Evolutionary conservation across 2,113 vertebrate species (phyloP).

Genomic region (Puffinus mauretanicus): DNA sequence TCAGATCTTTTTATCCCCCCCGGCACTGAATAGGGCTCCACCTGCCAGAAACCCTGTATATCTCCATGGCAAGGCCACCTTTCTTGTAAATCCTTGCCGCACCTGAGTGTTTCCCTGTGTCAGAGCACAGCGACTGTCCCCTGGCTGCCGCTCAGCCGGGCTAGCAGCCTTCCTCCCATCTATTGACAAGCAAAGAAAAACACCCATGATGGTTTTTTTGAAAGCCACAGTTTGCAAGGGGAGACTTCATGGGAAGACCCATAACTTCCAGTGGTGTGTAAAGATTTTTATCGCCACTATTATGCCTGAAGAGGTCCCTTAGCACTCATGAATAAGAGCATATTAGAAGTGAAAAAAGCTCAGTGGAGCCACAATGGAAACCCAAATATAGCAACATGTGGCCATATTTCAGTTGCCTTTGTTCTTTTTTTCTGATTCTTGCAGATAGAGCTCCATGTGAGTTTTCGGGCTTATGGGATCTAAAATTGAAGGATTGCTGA

Average conservation of each 20-base stretch:
- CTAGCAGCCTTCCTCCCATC: not conserved
- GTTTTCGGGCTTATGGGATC: accelerated
- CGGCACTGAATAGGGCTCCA: no score
- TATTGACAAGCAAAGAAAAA: no score
- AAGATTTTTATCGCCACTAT: not conserved
- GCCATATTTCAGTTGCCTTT: not conserved
- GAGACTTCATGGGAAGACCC: not conserved
- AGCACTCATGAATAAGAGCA: not conserved
- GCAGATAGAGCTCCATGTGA: not conserved
- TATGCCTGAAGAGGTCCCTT: not conserved
- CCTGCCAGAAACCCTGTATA: not conserved
- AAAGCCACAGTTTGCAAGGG: not conserved
- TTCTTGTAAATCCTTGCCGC: not conserved
- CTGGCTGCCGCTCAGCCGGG: accelerated
- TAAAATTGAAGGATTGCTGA: accelerated
- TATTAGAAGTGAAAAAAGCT: not conserved
- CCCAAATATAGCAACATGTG: not conserved
- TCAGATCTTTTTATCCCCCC: not conserved
- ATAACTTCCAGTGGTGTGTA: not conserved
- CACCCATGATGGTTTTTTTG: not conserved
- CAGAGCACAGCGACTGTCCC: not conserved
- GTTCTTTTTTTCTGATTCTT: not conserved
- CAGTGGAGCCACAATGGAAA: not conserved
- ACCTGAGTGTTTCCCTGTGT: no score
- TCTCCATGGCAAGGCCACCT: not conserved